Base-by-base conservation (phyloP, 2,888 invertebrate genomes). In the Catocala sponsa region DNA sequence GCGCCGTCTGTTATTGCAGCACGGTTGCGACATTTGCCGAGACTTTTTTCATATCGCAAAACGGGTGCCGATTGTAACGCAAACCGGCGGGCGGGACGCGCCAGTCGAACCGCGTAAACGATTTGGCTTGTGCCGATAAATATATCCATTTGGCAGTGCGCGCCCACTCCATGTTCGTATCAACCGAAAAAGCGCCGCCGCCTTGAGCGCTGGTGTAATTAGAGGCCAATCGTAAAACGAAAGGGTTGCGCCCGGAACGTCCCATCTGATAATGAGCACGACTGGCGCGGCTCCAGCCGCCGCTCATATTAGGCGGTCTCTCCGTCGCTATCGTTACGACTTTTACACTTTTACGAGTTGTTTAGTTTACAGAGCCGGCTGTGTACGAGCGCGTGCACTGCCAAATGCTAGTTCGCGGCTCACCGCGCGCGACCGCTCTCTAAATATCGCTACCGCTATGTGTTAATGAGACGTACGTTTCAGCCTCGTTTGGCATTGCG, bases 301-400 rank as follows among this genome's bases (percentile, higher is more conserved):
- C 86, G 90, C 89, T 92, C 92, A 92, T 94, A 93, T 94, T 92
- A 92, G 92, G 89, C 87, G 80, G 83, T 85, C 91, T 85, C 88
- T 87, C 82, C 78, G 80, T 84, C 81, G 89, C 91, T 92, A 93
- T 94, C 93, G 91, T 91, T 92, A 92, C 91, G 91, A 94, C 88
- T 94, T 93, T 94, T 94, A 92, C 94, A 92, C 93, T 94, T 94
- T 94, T 94, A 93, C 92, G 94, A 92, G 91, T 93, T 93, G 93
- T 93, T 94, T 92, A 92, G 94, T 92, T 93, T 86, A 89, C 88
- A 86, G 83, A 84, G 85, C 91, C 87, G 87, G 89, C 86, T 88
- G 90, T 82, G 89, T 78, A 80, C 80, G 83, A 78, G 82, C 84
- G 86, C 83, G 83, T 79, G 83, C 88, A 86, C 87, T 94, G 94